These are phyloP conservation scores for Blera fallax DNA, from an alignment of 2,888 invertebrate genomes.

Conservation along the genomic window DNA sequence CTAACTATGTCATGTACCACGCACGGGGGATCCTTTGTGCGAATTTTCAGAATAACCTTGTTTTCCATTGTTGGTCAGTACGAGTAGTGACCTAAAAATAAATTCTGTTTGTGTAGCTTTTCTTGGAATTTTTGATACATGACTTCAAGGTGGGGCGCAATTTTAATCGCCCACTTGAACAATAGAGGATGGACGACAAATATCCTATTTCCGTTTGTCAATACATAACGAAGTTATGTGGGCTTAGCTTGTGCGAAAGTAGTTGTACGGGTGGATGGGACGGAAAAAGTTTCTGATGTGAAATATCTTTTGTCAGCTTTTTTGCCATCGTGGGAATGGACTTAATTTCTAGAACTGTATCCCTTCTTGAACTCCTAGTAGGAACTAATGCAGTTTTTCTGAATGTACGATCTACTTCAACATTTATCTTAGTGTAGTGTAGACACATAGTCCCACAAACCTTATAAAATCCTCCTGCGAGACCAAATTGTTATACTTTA, in stretches of 20 bases:
- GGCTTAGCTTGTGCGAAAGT: background rate
- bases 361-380: no score
- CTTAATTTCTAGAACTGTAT: no score
- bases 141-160: background rate
- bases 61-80: background rate
- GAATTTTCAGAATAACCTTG: background rate
- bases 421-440: no score
- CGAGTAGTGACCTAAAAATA: background rate
- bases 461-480: no score
- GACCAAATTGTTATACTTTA: no score
- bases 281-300: no score
- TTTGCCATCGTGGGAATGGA: no score
- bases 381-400: no score
- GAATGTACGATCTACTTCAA: no score
- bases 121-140: background rate
- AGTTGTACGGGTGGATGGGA: no score
- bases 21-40: background rate
- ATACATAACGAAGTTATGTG: background rate
- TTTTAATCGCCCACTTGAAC: background rate
- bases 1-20: background rate
- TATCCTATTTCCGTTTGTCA: background rate
- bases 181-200: background rate
- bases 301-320: no score
- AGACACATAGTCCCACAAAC: no score
- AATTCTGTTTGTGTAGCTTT: background rate